Evolutionary conservation across 1,140 invertebrate species (phyloP).

Genomic region (Holcopasites calliopsidis): DNA sequence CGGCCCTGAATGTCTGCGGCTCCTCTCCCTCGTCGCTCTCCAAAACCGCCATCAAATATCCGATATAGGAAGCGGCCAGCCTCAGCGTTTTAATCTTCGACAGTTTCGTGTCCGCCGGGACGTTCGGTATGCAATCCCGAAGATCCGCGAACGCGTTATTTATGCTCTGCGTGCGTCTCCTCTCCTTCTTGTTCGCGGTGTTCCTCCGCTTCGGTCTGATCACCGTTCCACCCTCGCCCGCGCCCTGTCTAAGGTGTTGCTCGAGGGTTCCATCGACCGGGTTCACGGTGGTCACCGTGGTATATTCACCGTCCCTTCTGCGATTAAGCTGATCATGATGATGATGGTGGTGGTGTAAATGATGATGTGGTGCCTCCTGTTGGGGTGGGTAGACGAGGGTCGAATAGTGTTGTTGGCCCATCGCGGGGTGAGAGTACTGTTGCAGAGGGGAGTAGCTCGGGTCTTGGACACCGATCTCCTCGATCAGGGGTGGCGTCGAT

Average conservation of each 20-base stretch:
- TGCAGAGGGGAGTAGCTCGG: conserved; percentile 65
- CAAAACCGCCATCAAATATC: conserved; percentile 90
- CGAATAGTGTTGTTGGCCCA: conserved; percentile 29
- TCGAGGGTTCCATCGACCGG: conserved; percentile 40
- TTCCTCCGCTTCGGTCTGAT: conserved; percentile 83
- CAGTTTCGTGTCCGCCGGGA: conserved; percentile 96
- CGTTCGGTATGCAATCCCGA: conserved; percentile 96
- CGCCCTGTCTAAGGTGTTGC: conserved; percentile 49
- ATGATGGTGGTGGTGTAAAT: conserved; percentile 51
- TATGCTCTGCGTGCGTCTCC: conserved; percentile 94
- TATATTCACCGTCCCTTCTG: conserved; percentile 51
- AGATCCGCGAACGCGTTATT: conserved; percentile 96
- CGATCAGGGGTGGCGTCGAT: conserved; percentile 75
- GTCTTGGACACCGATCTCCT: conserved; percentile 74
- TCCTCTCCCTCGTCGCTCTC: conserved; percentile 87
- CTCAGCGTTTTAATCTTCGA: conserved; percentile 96
- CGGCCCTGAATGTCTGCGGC: conserved; percentile 86
- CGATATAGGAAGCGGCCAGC: conserved; percentile 94
- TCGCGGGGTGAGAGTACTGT: conserved; percentile 44
- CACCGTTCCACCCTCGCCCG: conserved; percentile 34
- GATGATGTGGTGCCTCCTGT: conserved; percentile 45
- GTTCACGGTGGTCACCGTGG: background rate
- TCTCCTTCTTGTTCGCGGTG: conserved; percentile 96
- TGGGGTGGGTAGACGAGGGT: conserved; percentile 22
- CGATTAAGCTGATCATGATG: conserved; percentile 44